Evolutionary conservation across 2,797 vertebrate species (phyloP).

Genomic region (Taenioides sp.): DNA sequence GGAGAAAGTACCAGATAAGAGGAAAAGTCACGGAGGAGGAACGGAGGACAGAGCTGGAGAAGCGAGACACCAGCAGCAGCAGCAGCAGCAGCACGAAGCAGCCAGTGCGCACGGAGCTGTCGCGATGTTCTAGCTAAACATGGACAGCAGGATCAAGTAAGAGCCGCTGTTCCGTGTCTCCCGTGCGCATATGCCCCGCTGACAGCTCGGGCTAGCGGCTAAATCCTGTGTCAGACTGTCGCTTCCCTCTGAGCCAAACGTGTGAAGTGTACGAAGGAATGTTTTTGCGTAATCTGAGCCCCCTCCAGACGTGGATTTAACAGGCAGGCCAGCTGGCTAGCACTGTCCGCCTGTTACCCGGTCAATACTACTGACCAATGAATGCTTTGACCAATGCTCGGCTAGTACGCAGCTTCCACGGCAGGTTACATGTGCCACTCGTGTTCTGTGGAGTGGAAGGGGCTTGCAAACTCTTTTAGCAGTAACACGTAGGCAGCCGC

Average conservation of each 20-base stretch:
- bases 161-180: neutral
- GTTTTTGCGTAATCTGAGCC: constrained; percentile 47
- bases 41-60: constrained; percentile 19
- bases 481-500: neutral
- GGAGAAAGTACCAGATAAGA: constrained; percentile 36
- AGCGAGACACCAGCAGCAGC: neutral
- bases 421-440: constrained; percentile 17
- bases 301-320: constrained; percentile 50
- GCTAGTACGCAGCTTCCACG: no score
- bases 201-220: constrained; percentile 10
- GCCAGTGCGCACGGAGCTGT: constrained; percentile 66
- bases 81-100: no score
- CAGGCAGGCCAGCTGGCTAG: constrained; percentile 32
- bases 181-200: neutral
- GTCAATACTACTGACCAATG: no score
- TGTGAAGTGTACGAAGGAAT: no score
- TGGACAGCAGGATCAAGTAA: constrained; percentile 94
- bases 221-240: neutral
- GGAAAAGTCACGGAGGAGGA: constrained; percentile 20
- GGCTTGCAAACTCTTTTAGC: neutral
- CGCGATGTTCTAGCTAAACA: constrained; percentile 86
- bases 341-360: no score
- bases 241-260: constrained; percentile 9
- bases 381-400: no score
- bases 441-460: no score